phyloP scores from a whole-genome alignment of 2,888 invertebrate genomes.

The Rhagophthalmus giganteus region DNA sequence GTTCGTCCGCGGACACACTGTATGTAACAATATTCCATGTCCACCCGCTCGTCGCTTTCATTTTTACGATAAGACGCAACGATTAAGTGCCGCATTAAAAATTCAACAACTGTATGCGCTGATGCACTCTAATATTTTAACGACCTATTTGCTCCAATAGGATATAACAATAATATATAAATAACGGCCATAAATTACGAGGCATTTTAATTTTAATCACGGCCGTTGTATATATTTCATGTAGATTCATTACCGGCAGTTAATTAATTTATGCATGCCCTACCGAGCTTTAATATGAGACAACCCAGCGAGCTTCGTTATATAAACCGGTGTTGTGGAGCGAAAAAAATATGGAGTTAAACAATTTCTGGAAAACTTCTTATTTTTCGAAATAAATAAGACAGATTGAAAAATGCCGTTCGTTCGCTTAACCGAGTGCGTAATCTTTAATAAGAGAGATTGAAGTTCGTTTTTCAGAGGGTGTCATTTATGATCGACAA shows the following conservation, averaged over 20 bases:
- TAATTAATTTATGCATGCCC: constrained; percentile 26
- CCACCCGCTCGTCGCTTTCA: too few relatives aligned
- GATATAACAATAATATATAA: too few relatives aligned
- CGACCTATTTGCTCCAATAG: too few relatives aligned
- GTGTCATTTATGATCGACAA: constrained; percentile 11
- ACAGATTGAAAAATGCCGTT: constrained; percentile 15
- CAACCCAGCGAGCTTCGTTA: constrained; percentile 16
- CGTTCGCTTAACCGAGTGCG: constrained; percentile 3
- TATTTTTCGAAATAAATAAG: constrained; percentile 16
- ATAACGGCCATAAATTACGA: constrained; percentile 13
- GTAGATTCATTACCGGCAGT: constrained; percentile 26
- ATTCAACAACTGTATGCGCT: too few relatives aligned
- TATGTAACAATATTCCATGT: too few relatives aligned
- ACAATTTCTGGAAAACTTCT: too few relatives aligned
- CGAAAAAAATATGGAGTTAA: too few relatives aligned
- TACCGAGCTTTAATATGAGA: constrained; percentile 17
- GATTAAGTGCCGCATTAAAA: too few relatives aligned
- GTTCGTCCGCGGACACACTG: too few relatives aligned
- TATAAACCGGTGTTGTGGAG: too few relatives aligned
- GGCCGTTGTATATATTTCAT: constrained; percentile 14
- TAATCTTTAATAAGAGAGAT: constrained; percentile 19
- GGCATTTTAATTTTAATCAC: constrained; percentile 18
- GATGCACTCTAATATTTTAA: too few relatives aligned
- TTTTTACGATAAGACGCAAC: too few relatives aligned
- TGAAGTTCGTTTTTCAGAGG: constrained; percentile 6